phyloP scores from a whole-genome alignment of 2,888 invertebrate genomes.

The Chymomyza amoena region DNA sequence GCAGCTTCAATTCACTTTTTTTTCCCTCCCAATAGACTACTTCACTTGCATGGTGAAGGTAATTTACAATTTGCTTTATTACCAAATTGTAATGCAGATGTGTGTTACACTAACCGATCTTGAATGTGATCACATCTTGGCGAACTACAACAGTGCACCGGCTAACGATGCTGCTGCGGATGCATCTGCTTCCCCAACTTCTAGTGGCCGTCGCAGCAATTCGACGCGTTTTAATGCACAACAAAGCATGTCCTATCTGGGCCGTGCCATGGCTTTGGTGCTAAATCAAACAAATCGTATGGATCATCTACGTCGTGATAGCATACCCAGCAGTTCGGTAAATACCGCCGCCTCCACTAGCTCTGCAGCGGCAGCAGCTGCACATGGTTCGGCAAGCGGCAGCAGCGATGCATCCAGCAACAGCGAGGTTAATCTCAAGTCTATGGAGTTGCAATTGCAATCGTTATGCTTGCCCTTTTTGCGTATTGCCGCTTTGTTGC shows the following conservation, averaged over 20 bases:
- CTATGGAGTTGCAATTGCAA: slow-evolving; percentile 83
- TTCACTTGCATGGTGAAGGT: slow-evolving; percentile 92
- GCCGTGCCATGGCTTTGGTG: slow-evolving; percentile 77
- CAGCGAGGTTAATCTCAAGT: slow-evolving; percentile 74
- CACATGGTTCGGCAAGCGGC: background rate
- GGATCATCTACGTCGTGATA: slow-evolving; percentile 74
- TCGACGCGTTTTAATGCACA: slow-evolving; percentile 34
- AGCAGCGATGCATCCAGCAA: slow-evolving; percentile 17
- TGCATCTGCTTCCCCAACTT: slow-evolving; percentile 2
- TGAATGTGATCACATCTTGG: slow-evolving; percentile 81
- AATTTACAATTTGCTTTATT: slow-evolving; percentile 92
- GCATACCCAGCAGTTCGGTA: slow-evolving; percentile 59
- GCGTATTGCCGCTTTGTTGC: slow-evolving; percentile 89
- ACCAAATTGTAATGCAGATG: slow-evolving; percentile 91
- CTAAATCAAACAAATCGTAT: slow-evolving; percentile 74
- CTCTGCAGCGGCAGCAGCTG: slow-evolving; percentile 21
- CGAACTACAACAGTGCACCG: slow-evolving; percentile 52
- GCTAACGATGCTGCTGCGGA: slow-evolving; percentile 1
- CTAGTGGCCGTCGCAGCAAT: slow-evolving; percentile 49
- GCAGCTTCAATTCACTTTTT: background rate
- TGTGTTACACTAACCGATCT: slow-evolving; percentile 84
- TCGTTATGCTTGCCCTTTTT: slow-evolving; percentile 90
- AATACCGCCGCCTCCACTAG: background rate
- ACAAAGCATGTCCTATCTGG: slow-evolving; percentile 68
- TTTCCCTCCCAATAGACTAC: slow-evolving; percentile 83